Conservation (phyloP, 64 coral and sea anemone genomes). For the Catalaphyllia jardinei region DNA sequence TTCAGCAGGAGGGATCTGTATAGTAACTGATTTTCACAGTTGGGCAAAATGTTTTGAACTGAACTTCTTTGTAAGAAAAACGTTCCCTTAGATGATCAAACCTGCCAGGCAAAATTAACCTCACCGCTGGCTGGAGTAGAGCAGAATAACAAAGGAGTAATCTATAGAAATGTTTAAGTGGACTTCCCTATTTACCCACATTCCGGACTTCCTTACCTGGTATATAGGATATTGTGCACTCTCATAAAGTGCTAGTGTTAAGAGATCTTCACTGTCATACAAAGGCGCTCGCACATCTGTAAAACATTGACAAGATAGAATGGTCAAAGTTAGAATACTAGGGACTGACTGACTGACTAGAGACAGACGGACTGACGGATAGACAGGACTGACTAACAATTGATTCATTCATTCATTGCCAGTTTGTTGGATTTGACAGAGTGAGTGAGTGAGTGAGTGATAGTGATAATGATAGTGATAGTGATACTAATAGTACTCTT, state of each 20-base stretch:
- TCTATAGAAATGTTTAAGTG: too few species aligned
- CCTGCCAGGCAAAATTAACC: too few species aligned
- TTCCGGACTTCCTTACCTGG: constrained; percentile 32
- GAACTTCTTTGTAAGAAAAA: too few species aligned
- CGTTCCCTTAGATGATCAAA: too few species aligned
- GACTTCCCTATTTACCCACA: too few species aligned
- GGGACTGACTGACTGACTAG: background rate
- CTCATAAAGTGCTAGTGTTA: constrained; percentile 38
- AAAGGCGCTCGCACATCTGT: constrained; percentile 26
- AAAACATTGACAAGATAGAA: background rate
- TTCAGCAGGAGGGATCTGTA: too few species aligned
- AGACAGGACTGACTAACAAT: background rate
- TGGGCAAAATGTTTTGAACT: too few species aligned
- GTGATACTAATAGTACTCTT: too few species aligned
- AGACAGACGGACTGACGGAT: background rate
- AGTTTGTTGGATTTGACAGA: background rate
- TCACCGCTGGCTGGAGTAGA: too few species aligned
- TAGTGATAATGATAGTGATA: too few species aligned
- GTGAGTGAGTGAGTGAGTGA: background rate
- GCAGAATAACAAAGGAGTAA: too few species aligned
- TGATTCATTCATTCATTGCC: background rate
- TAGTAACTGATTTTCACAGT: too few species aligned
- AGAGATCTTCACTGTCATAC: constrained; percentile 50
- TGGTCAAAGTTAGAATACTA: background rate
- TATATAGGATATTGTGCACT: constrained; percentile 49